These are phyloP conservation scores for Sarcoramphus papa DNA, from an alignment of 2,797 vertebrate genomes.

Conservation along the genomic window DNA sequence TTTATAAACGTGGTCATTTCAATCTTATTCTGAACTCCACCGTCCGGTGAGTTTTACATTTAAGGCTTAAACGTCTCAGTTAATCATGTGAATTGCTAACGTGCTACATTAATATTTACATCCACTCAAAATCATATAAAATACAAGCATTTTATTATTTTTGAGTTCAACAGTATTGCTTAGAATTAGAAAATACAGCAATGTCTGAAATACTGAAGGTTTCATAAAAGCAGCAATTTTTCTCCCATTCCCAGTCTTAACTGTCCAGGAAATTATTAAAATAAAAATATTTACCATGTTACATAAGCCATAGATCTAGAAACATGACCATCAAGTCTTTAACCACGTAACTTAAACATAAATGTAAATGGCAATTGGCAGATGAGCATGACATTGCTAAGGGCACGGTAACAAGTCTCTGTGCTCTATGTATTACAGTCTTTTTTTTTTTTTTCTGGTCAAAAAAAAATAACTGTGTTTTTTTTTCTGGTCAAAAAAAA, in stretches of 20 bases:
- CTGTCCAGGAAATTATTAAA: slow-evolving; percentile 9
- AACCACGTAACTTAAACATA: neutral
- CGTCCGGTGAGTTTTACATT: neutral
- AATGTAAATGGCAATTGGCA: neutral
- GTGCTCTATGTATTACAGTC: neutral
- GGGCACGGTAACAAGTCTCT: neutral
- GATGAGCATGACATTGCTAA: neutral
- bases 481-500: neutral
- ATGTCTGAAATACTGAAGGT: slow-evolving; percentile 52
- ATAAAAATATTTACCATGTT: neutral
- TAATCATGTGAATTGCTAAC: neutral
- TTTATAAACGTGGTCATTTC: neutral
- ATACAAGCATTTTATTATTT: slow-evolving; percentile 41
- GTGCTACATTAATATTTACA: neutral
- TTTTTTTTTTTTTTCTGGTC: neutral
- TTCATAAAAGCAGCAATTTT: slow-evolving; percentile 42
- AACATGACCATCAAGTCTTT: neutral
- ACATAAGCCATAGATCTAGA: neutral
- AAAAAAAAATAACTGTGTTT: neutral
- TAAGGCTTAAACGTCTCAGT: slow-evolving; percentile 9
- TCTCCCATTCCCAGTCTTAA: neutral
- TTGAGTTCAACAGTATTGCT: slow-evolving; percentile 49
- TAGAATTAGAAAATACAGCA: slow-evolving; percentile 60
- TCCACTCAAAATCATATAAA: slow-evolving; percentile 37
- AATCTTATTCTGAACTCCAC: neutral